These are phyloP conservation scores for Stenopsyche tienmushanensis DNA, from an alignment of 1,140 invertebrate genomes.

Conservation along the genomic window DNA sequence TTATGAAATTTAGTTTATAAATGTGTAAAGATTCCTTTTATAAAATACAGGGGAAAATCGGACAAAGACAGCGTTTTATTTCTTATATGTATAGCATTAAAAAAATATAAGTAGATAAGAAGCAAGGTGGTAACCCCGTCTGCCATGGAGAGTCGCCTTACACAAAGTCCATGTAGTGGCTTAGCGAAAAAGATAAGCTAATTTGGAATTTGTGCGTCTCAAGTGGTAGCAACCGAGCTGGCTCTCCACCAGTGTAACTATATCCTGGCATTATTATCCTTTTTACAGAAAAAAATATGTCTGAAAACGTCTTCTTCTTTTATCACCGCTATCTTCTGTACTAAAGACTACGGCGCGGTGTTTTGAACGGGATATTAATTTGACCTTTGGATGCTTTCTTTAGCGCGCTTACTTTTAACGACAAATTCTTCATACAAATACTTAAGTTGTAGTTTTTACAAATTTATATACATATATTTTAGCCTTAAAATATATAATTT, in stretches of 20 bases:
- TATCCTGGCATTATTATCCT: slow-evolving; percentile 23
- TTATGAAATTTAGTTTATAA: too few relatives aligned
- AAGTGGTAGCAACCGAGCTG: slow-evolving; percentile 4
- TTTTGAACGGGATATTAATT: slow-evolving; percentile 29
- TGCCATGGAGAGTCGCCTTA: slow-evolving; percentile 13
- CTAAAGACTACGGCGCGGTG: slow-evolving; percentile 1
- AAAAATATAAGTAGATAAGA: background rate
- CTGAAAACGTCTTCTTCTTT: slow-evolving; percentile 1
- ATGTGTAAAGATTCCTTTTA: too few relatives aligned
- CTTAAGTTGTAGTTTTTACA: too few relatives aligned
- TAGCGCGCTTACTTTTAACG: background rate
- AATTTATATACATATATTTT: too few relatives aligned
- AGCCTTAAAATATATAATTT: too few relatives aligned
- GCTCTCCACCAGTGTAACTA: slow-evolving; percentile 17
- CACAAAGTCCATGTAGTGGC: slow-evolving; percentile 19
- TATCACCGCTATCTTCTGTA: background rate
- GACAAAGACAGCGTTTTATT: too few relatives aligned
- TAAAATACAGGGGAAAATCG: too few relatives aligned
- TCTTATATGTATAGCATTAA: too few relatives aligned
- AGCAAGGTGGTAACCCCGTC: slow-evolving; percentile 9
- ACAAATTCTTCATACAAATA: too few relatives aligned
- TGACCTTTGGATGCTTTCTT: slow-evolving; percentile 1
- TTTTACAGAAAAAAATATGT: slow-evolving; percentile 9
- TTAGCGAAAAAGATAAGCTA: slow-evolving; percentile 34
- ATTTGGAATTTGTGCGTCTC: slow-evolving; percentile 36